A percentile compares a stretch with the other conserved stretches of the same genome.
Evolutionary conservation across 2,888 invertebrate genomes (phyloP).

Genomic region (Xestia ashworthii): DNA sequence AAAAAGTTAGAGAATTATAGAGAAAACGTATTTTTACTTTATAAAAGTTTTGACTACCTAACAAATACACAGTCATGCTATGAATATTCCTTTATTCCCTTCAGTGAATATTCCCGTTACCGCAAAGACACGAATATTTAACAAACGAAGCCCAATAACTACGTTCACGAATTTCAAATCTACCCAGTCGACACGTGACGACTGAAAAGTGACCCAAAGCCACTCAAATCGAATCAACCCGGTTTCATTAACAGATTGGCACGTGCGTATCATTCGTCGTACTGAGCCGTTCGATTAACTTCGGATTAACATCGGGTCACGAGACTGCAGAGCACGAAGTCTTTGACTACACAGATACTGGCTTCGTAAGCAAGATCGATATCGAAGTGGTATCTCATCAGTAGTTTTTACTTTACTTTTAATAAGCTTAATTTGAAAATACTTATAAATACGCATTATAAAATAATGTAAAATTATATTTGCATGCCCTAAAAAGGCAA

Average conservation of each 20-base stretch:
- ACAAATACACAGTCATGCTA: background rate
- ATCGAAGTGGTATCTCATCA: background rate
- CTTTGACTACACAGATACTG: background rate
- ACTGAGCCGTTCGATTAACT: constrained; percentile 22
- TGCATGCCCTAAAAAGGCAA: too few species aligned
- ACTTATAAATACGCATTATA: too few species aligned
- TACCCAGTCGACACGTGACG: constrained; percentile 11
- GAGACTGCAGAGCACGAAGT: constrained; percentile 12
- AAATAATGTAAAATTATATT: too few species aligned
- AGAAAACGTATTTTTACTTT: too few species aligned
- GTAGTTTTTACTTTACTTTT: too few species aligned
- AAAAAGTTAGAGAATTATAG: too few species aligned
- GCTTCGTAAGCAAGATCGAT: background rate
- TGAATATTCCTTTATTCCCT: background rate
- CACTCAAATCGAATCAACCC: constrained; percentile 38
- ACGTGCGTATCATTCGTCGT: constrained; percentile 16
- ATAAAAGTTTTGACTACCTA: background rate
- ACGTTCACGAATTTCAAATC: constrained; percentile 14
- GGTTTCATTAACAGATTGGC: constrained; percentile 18
- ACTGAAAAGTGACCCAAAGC: constrained; percentile 13
- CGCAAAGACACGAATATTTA: background rate
- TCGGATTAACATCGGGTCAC: constrained; percentile 21
- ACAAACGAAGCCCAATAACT: constrained; percentile 31
- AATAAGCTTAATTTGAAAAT: too few species aligned
- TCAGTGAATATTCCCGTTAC: background rate